Percentiles rank a stretch among this genome's conserved stretches.
These are phyloP conservation scores for Aramus guarauna DNA, from an alignment of 2,113 vertebrate species.

Conservation along the genomic window DNA sequence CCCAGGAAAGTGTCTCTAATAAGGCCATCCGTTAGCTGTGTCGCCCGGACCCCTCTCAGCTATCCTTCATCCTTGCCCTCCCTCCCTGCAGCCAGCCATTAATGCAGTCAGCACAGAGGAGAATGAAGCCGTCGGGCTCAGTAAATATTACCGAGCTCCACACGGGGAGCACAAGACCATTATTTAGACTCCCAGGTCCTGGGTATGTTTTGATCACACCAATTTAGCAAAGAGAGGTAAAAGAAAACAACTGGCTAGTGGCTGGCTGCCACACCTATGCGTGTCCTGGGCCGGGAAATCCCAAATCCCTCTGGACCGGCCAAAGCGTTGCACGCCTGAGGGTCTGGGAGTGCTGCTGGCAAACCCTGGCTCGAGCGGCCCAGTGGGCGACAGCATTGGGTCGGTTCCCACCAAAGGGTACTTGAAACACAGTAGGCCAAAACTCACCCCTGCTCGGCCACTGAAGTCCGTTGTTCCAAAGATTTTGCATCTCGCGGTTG, in stretches of 20 bases:
- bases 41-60: slow-evolving; percentile 62
- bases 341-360: background rate
- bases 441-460: background rate
- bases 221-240: slow-evolving; percentile 61
- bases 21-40: slow-evolving; percentile 76
- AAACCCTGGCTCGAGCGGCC: background rate
- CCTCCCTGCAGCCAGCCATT: slow-evolving; percentile 74
- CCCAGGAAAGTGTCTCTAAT: slow-evolving; percentile 79
- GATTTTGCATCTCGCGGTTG: accelerated
- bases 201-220: slow-evolving; percentile 69
- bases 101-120: slow-evolving; percentile 69
- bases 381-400: background rate
- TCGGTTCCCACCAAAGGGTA: background rate
- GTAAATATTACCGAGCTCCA: slow-evolving; percentile 76
- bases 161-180: slow-evolving; percentile 58
- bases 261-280: background rate
- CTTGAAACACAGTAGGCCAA: background rate
- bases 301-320: background rate
- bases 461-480: background rate
- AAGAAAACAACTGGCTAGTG: slow-evolving; percentile 32
- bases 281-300: background rate
- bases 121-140: slow-evolving; percentile 76
- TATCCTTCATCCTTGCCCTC: slow-evolving; percentile 74
- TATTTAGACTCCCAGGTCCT: slow-evolving; percentile 71
- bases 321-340: background rate